Evolutionary conservation across 2,113 vertebrate genomes (phyloP).

Genomic region (Sterrhoptilus dennistouni): DNA sequence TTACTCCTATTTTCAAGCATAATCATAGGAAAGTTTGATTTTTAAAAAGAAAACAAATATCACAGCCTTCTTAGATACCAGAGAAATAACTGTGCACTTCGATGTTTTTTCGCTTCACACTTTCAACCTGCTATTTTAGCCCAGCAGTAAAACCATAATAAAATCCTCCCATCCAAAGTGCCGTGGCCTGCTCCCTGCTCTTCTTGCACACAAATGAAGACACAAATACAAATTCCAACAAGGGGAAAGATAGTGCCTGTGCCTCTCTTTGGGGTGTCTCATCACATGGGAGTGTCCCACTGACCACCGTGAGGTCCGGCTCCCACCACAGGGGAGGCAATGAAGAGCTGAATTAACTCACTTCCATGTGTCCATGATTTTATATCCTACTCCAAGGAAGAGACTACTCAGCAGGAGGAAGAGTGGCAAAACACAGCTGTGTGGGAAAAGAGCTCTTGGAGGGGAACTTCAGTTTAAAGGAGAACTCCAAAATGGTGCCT

Average conservation of each 20-base stretch:
- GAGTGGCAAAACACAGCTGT: not conserved
- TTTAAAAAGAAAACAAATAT: not conserved
- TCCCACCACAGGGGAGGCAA: not conserved
- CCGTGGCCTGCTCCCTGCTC: not conserved
- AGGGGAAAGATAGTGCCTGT: not conserved
- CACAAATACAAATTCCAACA: not conserved
- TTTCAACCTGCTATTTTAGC: conserved; percentile 33
- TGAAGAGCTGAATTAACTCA: not conserved
- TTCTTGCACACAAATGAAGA: not conserved
- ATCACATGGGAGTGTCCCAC: not conserved
- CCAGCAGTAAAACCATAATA: not conserved
- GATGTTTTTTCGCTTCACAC: not conserved
- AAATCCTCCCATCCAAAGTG: not conserved
- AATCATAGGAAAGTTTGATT: not conserved
- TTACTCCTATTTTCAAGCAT: not conserved
- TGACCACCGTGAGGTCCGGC: not conserved
- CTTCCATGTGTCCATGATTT: not conserved
- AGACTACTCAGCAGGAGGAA: not conserved
- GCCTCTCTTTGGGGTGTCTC: not conserved
- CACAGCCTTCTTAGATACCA: not conserved
- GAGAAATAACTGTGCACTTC: not conserved
- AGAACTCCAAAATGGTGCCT: not conserved
- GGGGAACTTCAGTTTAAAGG: not conserved
- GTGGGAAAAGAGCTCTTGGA: not conserved
- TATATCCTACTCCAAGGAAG: not conserved